Evolutionary conservation across 2,113 vertebrate species (phyloP), one percentile per base, ranked within the genome.

Genomic region (Sisor rabdophorus): DNA sequence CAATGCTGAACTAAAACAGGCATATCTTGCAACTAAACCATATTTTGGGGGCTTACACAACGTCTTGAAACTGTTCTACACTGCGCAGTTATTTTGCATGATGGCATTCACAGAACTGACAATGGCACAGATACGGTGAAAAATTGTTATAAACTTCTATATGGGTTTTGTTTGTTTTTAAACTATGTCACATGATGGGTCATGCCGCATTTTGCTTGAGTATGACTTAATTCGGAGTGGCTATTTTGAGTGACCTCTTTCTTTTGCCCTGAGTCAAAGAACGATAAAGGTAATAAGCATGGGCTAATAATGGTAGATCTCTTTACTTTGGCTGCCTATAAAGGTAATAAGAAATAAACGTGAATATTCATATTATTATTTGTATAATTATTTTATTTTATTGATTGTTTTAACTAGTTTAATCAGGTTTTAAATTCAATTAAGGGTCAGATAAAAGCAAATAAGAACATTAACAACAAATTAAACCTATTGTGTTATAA

Each of bases 71-170:
- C n/a, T 24, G 20, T 7, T 65, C 30, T 36, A 40, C 60, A 36
- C 17, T n/a, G 32, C 32, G 36, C 60, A 10, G 11, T 68, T 26
- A 48, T 16, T 68, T 8, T 68, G n/a, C 9, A 68, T 28, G 65
- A 68, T 28, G 65, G 16, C 15, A 68, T 26, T 68, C 47, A 68
- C 22, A 52, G 47, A 68, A 52, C 65, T 68, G 24, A 24, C 36
- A 65, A 24, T 47, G 36, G 8, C 64, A 24, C 7, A 26, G n/a
- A 26, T 8, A 67, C 9, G 15, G 24, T 68, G 40, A n/a, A 20
- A 50, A 28, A 24, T 44, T 12, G 3, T 22, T 50, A 68, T 28
- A 19, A 19, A 50, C 4, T 24, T 50, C 17, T 24, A 52, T 19
- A 28, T 26, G 15, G 15, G 16, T 19, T 65, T 22, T 65, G n/a